Evolutionary conservation across 2,888 invertebrate genomes (phyloP).

Genomic region (Mythimna impura): DNA sequence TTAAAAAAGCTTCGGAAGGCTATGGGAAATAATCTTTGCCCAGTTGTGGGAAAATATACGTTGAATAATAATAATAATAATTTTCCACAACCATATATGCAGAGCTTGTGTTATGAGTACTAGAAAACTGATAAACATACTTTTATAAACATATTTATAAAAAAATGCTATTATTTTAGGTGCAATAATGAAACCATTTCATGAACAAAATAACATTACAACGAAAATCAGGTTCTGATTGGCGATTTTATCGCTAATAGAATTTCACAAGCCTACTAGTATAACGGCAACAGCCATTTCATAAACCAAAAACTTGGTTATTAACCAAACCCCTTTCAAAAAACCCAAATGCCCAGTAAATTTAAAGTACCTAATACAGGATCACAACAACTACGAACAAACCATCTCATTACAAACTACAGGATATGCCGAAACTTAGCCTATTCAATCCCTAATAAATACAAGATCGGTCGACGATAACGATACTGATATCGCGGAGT

Average conservation of each 20-base stretch:
- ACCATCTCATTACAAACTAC: conserved; percentile 50
- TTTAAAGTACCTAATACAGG: conserved; percentile 3
- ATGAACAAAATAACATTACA: not conserved
- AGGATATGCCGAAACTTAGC: conserved; percentile 46
- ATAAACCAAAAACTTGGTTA: conserved; percentile 8
- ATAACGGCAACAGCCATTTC: not conserved
- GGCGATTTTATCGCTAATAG: not conserved
- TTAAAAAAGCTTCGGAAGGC: too few relatives aligned
- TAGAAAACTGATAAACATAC: too few relatives aligned
- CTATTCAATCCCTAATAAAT: conserved; percentile 55
- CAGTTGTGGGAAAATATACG: too few relatives aligned
- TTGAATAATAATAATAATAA: too few relatives aligned
- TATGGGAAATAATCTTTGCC: too few relatives aligned
- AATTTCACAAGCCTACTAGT: not conserved
- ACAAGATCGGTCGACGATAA: conserved; percentile 56
- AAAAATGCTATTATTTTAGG: too few relatives aligned
- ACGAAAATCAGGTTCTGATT: not conserved
- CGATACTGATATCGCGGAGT: conserved; percentile 45
- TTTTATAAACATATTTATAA: too few relatives aligned
- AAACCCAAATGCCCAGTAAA: conserved; percentile 20
- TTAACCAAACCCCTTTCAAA: not conserved
- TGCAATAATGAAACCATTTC: not conserved
- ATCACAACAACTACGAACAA: conserved; percentile 35
- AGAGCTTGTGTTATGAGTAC: too few relatives aligned
- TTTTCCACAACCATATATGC: too few relatives aligned